A percentile compares a stretch with the other conserved stretches of the same genome.
These are phyloP conservation scores for Triops cancriformis DNA, from an alignment of 1,140 invertebrate species.

Conservation along the genomic window DNA sequence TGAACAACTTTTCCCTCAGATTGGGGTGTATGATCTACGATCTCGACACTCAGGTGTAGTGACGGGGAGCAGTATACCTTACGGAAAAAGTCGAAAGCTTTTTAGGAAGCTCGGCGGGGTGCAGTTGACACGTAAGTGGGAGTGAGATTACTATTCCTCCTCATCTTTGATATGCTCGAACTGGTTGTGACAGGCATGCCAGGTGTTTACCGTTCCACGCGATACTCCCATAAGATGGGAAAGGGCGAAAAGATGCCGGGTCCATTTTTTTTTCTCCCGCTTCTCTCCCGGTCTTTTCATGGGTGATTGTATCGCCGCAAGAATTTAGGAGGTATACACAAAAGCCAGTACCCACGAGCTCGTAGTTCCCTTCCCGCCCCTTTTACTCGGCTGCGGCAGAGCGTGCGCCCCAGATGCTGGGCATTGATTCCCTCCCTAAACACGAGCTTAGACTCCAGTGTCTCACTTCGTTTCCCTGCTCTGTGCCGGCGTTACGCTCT, in stretches of 20 bases:
- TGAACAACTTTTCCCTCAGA: background rate
- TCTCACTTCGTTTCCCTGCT: background rate
- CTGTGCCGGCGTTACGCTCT: background rate
- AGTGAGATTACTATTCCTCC: background rate
- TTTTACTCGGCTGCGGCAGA: slow-evolving; percentile 9
- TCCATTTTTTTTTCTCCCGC: background rate
- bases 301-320: too few species aligned
- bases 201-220: background rate
- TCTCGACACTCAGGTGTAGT: background rate
- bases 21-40: background rate
- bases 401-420: background rate
- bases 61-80: background rate
- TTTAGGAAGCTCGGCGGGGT: background rate
- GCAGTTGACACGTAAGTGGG: background rate
- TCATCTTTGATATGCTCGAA: background rate
- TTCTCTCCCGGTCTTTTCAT: too few species aligned
- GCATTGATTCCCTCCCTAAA: background rate
- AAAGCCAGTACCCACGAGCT: background rate
- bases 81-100: background rate
- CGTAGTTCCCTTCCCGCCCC: background rate
- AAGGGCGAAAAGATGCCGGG: background rate
- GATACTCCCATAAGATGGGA: background rate
- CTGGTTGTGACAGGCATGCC: background rate
- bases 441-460: background rate
- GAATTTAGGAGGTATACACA: background rate